Conservation (phyloP, 2,797 vertebrate species). For the Takifugu rubripes region DNA sequence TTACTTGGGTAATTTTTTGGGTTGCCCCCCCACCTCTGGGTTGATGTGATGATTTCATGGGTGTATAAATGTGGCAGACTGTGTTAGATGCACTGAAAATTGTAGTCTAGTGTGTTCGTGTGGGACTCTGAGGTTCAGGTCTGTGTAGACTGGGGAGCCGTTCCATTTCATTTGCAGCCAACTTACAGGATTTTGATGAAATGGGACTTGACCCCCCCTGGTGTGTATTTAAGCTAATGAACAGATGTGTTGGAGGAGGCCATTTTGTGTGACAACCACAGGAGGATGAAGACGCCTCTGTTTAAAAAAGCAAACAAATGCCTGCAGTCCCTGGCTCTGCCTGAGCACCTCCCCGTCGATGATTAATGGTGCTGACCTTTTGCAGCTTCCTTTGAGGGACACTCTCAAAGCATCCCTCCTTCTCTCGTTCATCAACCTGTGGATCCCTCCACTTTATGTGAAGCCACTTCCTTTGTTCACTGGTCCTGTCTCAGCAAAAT, state of each 20-base stretch:
- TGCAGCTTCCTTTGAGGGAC: constrained; percentile 28
- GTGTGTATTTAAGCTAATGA: constrained; percentile 52
- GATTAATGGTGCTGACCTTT: constrained; percentile 69
- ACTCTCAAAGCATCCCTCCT: constrained; percentile 31
- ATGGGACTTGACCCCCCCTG: constrained; percentile 35
- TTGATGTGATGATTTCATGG: constrained; percentile 50
- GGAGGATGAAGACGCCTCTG: constrained; percentile 48
- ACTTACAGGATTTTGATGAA: constrained; percentile 27
- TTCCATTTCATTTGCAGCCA: constrained; percentile 32
- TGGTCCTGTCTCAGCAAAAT: constrained; percentile 28
- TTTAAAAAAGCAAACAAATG: constrained; percentile 28
- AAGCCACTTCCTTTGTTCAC: constrained; percentile 20
- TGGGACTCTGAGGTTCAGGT: constrained; percentile 50
- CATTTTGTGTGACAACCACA: constrained; percentile 75
- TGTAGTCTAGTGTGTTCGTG: constrained; percentile 49
- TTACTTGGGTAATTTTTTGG: constrained; percentile 57
- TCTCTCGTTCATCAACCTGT: constrained; percentile 6
- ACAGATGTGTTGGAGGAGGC: constrained; percentile 48
- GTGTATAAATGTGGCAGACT: constrained; percentile 39
- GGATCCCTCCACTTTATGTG: constrained; percentile 27
- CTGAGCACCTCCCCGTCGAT: constrained; percentile 53
- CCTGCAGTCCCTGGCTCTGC: constrained; percentile 34
- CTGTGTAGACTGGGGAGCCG: constrained; percentile 31
- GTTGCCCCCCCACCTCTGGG: constrained; percentile 24
- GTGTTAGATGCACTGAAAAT: constrained; percentile 70